These are phyloP conservation scores for Tetropium fuscum DNA, from an alignment of 2,888 invertebrate species.

Conservation along the genomic window DNA sequence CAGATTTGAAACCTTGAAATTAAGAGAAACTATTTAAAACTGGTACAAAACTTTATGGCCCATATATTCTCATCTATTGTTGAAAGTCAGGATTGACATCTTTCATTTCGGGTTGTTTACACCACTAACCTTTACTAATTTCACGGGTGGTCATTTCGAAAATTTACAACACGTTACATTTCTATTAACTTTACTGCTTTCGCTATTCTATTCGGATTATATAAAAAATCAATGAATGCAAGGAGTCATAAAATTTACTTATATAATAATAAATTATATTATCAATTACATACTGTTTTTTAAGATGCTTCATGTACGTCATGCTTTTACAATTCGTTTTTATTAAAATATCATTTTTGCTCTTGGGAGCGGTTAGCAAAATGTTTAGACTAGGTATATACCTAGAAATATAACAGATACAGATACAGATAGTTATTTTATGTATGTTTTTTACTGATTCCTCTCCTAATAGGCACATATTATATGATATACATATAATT, in stretches of 20 bases:
- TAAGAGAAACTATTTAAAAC: constrained; percentile 17
- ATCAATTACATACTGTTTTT: too few relatives aligned
- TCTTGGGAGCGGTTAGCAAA: too few relatives aligned
- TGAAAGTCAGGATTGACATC: constrained; percentile 39
- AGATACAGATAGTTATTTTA: too few relatives aligned
- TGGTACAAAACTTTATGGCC: constrained; percentile 41
- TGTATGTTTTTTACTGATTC: too few relatives aligned
- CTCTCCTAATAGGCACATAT: too few relatives aligned
- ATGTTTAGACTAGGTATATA: too few relatives aligned
- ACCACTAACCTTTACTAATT: constrained; percentile 48
- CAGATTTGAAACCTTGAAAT: constrained; percentile 27
- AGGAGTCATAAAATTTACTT: constrained; percentile 31
- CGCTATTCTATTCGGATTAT: constrained; percentile 17
- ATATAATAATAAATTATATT: too few relatives aligned
- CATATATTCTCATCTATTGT: constrained; percentile 39
- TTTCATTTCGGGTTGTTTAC: constrained; percentile 50
- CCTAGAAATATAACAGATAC: too few relatives aligned
- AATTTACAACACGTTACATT: constrained; percentile 42
- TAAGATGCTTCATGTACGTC: too few relatives aligned
- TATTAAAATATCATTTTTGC: too few relatives aligned
- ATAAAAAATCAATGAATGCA: constrained; percentile 34
- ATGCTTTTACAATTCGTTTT: too few relatives aligned
- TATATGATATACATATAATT: too few relatives aligned
- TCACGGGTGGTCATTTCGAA: constrained; percentile 52
- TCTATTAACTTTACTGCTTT: constrained; percentile 37